Conservation (phyloP, 1,140 invertebrate species). For the Nasonia vitripennis region DNA sequence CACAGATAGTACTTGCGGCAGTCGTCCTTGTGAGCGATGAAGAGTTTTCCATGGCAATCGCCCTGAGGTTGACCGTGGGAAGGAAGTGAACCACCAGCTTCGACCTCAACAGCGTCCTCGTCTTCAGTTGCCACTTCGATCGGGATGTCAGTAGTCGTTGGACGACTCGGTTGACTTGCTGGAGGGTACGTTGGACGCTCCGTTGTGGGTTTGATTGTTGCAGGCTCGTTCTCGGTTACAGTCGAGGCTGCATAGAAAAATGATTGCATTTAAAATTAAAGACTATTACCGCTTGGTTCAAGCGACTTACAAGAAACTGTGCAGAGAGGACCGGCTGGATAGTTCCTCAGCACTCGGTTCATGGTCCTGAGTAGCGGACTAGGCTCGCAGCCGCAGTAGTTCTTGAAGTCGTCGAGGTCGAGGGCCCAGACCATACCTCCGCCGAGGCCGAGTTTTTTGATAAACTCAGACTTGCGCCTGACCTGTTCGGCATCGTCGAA, state of each 20-base stretch:
- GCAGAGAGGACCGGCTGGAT: slow-evolving; percentile 73
- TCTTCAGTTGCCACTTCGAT: slow-evolving; percentile 62
- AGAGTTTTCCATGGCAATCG: slow-evolving; percentile 79
- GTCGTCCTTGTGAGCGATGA: slow-evolving; percentile 79
- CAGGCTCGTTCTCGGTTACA: slow-evolving; percentile 53
- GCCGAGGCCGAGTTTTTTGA: slow-evolving; percentile 84
- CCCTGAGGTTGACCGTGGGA: slow-evolving; percentile 55
- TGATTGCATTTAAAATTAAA: background rate
- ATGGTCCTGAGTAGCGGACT: slow-evolving; percentile 88
- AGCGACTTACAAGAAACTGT: slow-evolving; percentile 60
- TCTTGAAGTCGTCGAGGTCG: slow-evolving; percentile 90
- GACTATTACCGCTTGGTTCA: background rate
- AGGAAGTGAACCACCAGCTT: slow-evolving; percentile 56
- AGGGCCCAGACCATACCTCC: slow-evolving; percentile 93
- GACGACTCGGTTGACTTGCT: background rate
- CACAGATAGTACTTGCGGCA: slow-evolving; percentile 89
- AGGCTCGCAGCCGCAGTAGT: slow-evolving; percentile 85
- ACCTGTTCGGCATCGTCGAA: slow-evolving; percentile 80
- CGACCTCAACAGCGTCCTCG: slow-evolving; percentile 67
- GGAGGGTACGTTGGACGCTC: background rate
- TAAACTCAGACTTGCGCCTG: slow-evolving; percentile 80
- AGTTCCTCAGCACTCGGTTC: slow-evolving; percentile 83
- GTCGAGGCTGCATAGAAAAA: slow-evolving; percentile 20
- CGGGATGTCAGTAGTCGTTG: slow-evolving; percentile 38
- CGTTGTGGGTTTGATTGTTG: slow-evolving; percentile 39